Evolutionary conservation across 2,888 invertebrate species (phyloP).

Genomic region (Apodemia mormo): DNA sequence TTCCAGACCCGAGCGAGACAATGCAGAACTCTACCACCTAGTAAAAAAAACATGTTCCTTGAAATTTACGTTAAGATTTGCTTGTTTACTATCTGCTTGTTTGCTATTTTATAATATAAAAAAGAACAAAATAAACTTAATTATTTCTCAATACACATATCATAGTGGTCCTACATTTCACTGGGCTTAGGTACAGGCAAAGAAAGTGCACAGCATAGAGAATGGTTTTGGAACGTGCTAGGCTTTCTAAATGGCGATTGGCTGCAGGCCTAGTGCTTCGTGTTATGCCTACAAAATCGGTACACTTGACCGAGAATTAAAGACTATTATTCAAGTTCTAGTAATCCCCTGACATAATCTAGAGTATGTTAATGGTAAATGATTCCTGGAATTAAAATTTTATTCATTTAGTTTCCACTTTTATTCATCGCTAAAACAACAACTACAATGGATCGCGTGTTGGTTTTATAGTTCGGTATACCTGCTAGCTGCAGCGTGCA

Average conservation of each 20-base stretch:
- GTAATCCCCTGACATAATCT: slow-evolving; percentile 78
- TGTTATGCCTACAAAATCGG: slow-evolving; percentile 45
- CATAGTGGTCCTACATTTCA: slow-evolving; percentile 69
- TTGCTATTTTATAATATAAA: too few species aligned
- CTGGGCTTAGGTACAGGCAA: slow-evolving; percentile 57
- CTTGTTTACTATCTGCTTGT: too few species aligned
- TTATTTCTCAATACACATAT: slow-evolving; percentile 40
- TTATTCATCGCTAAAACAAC: too few species aligned
- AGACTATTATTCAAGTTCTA: slow-evolving; percentile 69
- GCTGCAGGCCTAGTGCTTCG: slow-evolving; percentile 39
- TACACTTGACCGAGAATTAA: slow-evolving; percentile 54
- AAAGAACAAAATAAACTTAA: too few species aligned
- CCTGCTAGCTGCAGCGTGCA: too few species aligned
- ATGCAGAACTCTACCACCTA: too few species aligned
- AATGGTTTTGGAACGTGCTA: slow-evolving; percentile 60
- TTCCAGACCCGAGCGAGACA: too few species aligned
- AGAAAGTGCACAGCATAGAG: slow-evolving; percentile 65
- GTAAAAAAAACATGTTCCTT: too few species aligned
- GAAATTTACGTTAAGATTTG: too few species aligned
- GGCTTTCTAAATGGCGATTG: slow-evolving; percentile 46
- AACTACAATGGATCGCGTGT: too few species aligned
- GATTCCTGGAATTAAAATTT: neutral
- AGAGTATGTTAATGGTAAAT: slow-evolving; percentile 47
- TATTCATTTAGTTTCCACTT: neutral
- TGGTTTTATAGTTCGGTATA: too few species aligned